Percentiles rank a stretch among this genome's conserved stretches.
phyloP scores from a whole-genome alignment of 1,140 invertebrate genomes.

The Philotrypesis tridentata region DNA sequence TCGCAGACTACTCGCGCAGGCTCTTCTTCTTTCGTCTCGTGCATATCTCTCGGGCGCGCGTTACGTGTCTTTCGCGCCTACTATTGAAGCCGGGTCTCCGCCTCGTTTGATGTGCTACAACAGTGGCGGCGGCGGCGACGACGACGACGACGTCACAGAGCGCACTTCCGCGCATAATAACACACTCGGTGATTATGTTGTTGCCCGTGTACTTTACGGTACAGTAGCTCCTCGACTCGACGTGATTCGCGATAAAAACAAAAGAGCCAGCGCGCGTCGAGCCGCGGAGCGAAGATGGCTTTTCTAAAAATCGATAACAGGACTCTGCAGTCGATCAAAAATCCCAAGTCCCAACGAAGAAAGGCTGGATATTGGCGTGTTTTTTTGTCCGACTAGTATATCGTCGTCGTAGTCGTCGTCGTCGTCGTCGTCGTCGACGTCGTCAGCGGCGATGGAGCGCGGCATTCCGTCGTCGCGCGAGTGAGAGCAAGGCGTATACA shows the following conservation, averaged over 20 bases:
- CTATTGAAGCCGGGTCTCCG: neutral
- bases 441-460: too few species aligned
- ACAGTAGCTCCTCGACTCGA: neutral
- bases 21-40: neutral
- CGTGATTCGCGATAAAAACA: neutral
- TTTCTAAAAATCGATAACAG: neutral
- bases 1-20: neutral
- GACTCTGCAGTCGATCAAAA: neutral
- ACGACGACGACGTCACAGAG: too few species aligned
- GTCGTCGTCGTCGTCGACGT: too few species aligned
- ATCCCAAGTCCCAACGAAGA: neutral
- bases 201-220: too few species aligned
- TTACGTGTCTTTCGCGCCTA: neutral
- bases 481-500: constrained; percentile 18
- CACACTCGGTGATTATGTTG: neutral
- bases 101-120: neutral
- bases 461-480: neutral
- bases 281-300: too few species aligned
- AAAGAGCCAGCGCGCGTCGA: too few species aligned
- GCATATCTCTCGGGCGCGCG: neutral
- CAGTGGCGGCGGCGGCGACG: too few species aligned
- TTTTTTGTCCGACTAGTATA: neutral
- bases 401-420: neutral
- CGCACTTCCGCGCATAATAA: too few species aligned
- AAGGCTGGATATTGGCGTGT: neutral